phyloP scores from a whole-genome alignment of 2,797 vertebrate genomes.

The Falco biarmicus region DNA sequence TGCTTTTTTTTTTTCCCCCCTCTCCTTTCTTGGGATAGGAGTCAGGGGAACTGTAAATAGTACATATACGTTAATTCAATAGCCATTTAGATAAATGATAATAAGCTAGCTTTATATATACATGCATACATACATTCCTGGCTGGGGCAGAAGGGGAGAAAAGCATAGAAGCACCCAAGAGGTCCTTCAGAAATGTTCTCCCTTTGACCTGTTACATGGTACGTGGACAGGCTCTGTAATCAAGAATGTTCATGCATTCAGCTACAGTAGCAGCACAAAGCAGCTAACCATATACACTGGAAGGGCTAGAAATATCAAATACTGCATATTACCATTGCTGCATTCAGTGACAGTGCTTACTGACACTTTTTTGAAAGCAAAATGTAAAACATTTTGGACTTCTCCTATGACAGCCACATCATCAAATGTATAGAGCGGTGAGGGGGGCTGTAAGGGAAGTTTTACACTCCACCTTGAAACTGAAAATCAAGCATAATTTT shows the following conservation, averaged over 20 bases:
- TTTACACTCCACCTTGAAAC: not conserved
- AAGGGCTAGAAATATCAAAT: not conserved
- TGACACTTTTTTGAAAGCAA: not conserved
- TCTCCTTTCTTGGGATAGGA: not conserved
- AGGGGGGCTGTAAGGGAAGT: too few species aligned
- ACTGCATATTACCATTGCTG: not conserved
- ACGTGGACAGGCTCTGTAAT: not conserved
- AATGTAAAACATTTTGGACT: not conserved
- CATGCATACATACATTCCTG: not conserved
- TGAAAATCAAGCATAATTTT: not conserved
- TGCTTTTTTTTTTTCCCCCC: not conserved
- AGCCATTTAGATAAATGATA: not conserved
- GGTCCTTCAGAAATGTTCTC: not conserved
- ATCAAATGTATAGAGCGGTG: not conserved
- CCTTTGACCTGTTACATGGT: not conserved
- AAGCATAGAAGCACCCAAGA: not conserved
- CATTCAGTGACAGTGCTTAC: not conserved
- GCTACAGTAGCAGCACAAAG: not conserved
- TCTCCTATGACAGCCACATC: not conserved
- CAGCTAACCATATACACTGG: accelerated
- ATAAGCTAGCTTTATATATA: not conserved
- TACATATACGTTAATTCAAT: not conserved
- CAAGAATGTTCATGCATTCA: not conserved
- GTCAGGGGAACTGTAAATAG: not conserved
- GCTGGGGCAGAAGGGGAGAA: not conserved